A percentile compares a stretch with the other conserved stretches of the same genome.
phyloP scores from a whole-genome alignment of 1,140 invertebrate species.

The Ectropis grisescens region DNA sequence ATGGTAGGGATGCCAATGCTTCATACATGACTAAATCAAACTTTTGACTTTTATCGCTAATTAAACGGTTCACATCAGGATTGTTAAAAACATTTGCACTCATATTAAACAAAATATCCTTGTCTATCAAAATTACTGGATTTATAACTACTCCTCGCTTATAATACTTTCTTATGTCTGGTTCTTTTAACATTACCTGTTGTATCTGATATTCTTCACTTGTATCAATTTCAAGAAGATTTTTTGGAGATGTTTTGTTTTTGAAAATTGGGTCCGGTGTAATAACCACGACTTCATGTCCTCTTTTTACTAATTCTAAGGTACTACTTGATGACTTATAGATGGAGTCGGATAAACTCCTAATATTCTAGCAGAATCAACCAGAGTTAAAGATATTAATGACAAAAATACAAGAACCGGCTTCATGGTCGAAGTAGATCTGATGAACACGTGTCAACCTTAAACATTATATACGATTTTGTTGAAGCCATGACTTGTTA shows the following conservation, averaged over 20 bases:
- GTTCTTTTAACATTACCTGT: too few species aligned
- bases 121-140: too few species aligned
- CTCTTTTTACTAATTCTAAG: slow-evolving; percentile 3
- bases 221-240: slow-evolving; percentile 3
- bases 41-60: slow-evolving; percentile 26
- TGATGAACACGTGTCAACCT: too few species aligned
- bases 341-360: slow-evolving; percentile 25
- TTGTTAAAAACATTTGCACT: too few species aligned
- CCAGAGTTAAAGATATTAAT: too few species aligned
- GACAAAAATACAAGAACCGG: too few species aligned
- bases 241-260: too few species aligned
- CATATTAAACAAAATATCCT: too few species aligned
- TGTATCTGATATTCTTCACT: slow-evolving; percentile 18
- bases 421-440: too few species aligned
- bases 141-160: not conserved
- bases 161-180: not conserved
- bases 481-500: too few species aligned
- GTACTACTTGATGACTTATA: slow-evolving; percentile 24
- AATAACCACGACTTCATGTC: slow-evolving; percentile 37
- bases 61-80: slow-evolving; percentile 21
- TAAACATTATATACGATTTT: too few species aligned
- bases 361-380: slow-evolving; percentile 17
- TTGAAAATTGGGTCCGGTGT: slow-evolving; percentile 17
- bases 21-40: slow-evolving; percentile 45
- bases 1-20: slow-evolving; percentile 18